phyloP scores from a whole-genome alignment of 2,888 invertebrate genomes.

The Gymnoscelis rufifasciata region DNA sequence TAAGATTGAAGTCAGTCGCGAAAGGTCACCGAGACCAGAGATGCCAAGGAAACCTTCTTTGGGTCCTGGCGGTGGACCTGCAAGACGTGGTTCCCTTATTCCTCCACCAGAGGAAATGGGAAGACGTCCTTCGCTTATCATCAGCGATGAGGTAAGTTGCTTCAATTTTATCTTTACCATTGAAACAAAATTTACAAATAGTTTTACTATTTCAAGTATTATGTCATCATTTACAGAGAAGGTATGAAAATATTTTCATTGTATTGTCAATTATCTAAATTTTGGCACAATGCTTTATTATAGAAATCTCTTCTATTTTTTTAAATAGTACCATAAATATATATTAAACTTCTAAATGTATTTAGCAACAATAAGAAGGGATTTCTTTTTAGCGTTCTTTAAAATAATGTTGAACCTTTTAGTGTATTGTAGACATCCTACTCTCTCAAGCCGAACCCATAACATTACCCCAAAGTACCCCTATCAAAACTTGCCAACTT shows the following conservation, averaged over 20 bases:
- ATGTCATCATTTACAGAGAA: conserved; percentile 47
- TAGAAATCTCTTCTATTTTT: conserved; percentile 12
- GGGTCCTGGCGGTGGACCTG: conserved; percentile 76
- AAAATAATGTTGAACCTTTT: conserved; percentile 43
- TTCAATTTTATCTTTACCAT: conserved; percentile 14
- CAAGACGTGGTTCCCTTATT: conserved; percentile 88
- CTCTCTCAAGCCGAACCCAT: conserved; percentile 78
- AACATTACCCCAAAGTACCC: conserved; percentile 55
- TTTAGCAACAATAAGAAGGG: not conserved
- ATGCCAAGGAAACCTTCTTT: conserved; percentile 86
- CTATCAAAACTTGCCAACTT: conserved; percentile 49
- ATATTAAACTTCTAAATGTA: too few relatives aligned
- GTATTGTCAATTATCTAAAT: conserved; percentile 37
- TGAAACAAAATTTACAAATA: not conserved
- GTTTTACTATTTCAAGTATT: not conserved
- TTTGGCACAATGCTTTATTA: conserved; percentile 34
- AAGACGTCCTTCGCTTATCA: conserved; percentile 92
- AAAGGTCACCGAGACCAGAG: conserved; percentile 84
- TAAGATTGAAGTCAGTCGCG: conserved; percentile 92
- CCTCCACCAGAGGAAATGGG: conserved; percentile 93
- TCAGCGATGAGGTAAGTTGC: conserved; percentile 93
- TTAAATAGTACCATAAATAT: too few relatives aligned
- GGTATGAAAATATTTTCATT: conserved; percentile 55
- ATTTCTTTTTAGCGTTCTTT: conserved; percentile 34
- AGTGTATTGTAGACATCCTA: conserved; percentile 63